Conservation (phyloP, 2,113 vertebrate species). For the Thalassarche chlororhynchos region DNA sequence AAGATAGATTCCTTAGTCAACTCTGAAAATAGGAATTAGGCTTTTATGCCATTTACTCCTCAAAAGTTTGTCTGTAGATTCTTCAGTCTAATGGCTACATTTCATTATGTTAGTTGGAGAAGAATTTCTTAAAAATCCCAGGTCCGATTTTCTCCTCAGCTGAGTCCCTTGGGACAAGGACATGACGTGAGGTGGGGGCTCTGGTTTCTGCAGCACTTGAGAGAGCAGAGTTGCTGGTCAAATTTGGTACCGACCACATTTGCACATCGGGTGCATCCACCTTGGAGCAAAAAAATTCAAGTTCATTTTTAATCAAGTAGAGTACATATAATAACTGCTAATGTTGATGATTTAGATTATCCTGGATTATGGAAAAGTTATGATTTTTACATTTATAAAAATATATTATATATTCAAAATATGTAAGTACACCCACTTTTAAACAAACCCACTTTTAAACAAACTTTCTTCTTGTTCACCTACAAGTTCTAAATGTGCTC, state of each 20-base stretch:
- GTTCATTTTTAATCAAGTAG: neutral
- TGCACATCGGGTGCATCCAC: neutral
- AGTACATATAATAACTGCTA: neutral
- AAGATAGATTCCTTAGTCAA: neutral
- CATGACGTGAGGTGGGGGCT: rapidly evolving
- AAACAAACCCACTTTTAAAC: neutral
- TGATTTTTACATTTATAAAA: neutral
- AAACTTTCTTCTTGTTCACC: neutral
- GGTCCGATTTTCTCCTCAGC: neutral
- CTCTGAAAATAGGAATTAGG: neutral
- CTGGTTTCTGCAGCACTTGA: neutral
- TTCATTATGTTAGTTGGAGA: neutral
- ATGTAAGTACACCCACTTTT: neutral
- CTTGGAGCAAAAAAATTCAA: neutral
- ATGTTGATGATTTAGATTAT: neutral
- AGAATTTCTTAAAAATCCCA: neutral
- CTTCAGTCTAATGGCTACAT: neutral
- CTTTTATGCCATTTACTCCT: neutral
- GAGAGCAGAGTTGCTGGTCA: neutral
- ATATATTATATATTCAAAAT: neutral
- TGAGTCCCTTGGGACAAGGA: neutral
- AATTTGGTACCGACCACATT: neutral
- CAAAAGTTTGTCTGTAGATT: neutral
- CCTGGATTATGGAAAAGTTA: neutral
- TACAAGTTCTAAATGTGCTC: rapidly evolving